Conservation (phyloP, 2,113 vertebrate species). For the Callocephalon fimbriatum region DNA sequence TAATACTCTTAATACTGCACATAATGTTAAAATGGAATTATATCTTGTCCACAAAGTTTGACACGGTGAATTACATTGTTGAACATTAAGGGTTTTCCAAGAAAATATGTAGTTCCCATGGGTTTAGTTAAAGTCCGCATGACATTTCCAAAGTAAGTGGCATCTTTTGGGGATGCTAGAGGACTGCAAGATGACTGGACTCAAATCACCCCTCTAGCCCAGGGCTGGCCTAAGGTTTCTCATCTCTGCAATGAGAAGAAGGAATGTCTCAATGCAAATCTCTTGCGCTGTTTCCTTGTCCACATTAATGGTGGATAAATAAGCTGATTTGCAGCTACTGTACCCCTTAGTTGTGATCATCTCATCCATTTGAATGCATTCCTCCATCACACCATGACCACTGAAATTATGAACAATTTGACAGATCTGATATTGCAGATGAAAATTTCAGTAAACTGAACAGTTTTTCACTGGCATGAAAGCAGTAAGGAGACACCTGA, state of each 20-base stretch:
- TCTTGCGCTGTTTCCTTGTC: accelerated
- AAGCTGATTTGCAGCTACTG: background rate
- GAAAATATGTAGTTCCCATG: accelerated
- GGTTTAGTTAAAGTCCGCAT: background rate
- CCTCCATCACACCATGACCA: background rate
- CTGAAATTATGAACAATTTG: background rate
- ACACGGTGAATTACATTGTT: background rate
- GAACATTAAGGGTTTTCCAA: background rate
- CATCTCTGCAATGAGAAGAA: background rate
- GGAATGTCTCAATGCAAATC: background rate
- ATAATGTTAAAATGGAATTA: background rate
- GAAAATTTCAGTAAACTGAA: background rate
- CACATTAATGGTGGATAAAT: background rate
- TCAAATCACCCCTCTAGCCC: background rate
- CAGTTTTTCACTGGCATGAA: background rate
- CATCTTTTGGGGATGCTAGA: background rate
- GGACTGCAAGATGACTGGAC: background rate
- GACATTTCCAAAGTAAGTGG: background rate
- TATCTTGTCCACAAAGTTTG: background rate
- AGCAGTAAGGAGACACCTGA: slow-evolving; percentile 24
- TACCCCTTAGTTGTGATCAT: background rate
- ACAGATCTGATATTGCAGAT: background rate
- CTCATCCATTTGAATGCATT: background rate
- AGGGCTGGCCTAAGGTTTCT: background rate
- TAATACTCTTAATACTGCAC: background rate